These are phyloP conservation scores for Motacilla tschutschensis DNA, from an alignment of 2,113 vertebrate genomes.

Conservation along the genomic window DNA sequence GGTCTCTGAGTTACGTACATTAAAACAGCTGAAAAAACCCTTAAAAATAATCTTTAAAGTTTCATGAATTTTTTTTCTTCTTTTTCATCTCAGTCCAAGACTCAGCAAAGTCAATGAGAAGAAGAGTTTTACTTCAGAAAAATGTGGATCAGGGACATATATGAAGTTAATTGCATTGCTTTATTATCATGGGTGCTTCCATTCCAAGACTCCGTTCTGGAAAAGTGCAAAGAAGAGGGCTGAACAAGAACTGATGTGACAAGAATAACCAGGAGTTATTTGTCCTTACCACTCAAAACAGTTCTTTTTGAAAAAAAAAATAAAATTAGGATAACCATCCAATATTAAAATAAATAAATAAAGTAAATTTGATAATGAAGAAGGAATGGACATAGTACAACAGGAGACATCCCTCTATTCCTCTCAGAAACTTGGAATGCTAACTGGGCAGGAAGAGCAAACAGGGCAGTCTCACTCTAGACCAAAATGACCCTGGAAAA, in stretches of 20 bases:
- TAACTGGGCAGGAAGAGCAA: not conserved
- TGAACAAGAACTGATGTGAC: not conserved
- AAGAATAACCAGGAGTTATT: not conserved
- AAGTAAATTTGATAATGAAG: not conserved
- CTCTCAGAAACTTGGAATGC: not conserved
- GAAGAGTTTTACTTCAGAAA: not conserved
- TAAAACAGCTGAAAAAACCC: not conserved
- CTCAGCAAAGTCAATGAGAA: not conserved
- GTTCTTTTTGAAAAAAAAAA: conserved; percentile 46
- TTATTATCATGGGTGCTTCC: not conserved
- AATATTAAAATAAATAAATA: not conserved
- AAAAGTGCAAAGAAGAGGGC: not conserved
- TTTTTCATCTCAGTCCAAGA: not conserved
- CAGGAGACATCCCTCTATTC: not conserved
- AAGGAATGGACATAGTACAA: conserved; percentile 9
- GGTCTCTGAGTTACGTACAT: not conserved
- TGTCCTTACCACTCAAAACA: conserved; percentile 21
- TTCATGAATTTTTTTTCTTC: not conserved
- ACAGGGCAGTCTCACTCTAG: not conserved
- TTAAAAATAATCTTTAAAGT: not conserved
- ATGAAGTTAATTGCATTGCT: not conserved
- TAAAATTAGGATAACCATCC: conserved; percentile 6
- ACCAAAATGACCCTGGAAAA: not conserved
- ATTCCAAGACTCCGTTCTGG: not conserved
- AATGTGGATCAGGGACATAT: not conserved